Percentiles rank a stretch among this genome's conserved stretches.
Conservation (phyloP, 2,113 vertebrate species). For the Strix aluco region DNA sequence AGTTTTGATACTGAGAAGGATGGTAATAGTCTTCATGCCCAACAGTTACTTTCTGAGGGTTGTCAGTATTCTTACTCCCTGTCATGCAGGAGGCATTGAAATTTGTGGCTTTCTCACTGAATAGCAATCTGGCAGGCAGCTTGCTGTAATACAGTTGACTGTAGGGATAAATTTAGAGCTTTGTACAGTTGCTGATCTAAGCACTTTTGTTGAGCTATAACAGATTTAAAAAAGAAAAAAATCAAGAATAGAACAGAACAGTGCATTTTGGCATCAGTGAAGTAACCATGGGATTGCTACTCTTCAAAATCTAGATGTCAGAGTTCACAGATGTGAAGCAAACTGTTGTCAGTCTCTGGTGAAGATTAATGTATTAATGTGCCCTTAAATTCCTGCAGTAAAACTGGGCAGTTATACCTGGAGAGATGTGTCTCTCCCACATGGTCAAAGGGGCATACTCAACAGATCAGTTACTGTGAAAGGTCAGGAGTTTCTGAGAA, state of each 20-base stretch:
- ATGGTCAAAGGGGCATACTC: not conserved
- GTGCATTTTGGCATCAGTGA: not conserved
- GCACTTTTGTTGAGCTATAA: not conserved
- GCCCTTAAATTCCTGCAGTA: not conserved
- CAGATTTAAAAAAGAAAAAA: not conserved
- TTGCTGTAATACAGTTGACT: not conserved
- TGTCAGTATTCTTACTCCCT: not conserved
- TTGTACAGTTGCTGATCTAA: not conserved
- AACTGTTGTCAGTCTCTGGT: not conserved
- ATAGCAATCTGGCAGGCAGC: not conserved
- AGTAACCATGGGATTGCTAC: not conserved
- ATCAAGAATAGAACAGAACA: not conserved
- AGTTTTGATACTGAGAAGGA: not conserved
- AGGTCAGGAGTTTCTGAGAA: not conserved
- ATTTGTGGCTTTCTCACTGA: not conserved
- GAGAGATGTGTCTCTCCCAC: not conserved
- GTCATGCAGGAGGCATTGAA: not conserved
- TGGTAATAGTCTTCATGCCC: not conserved
- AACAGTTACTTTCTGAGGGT: not conserved
- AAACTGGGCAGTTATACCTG: not conserved
- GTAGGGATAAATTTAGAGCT: not conserved
- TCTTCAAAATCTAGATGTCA: not conserved
- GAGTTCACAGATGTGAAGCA: not conserved
- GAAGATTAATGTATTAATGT: not conserved
- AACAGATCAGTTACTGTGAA: not conserved